Evolutionary conservation across 2,888 invertebrate genomes (phyloP).

Genomic region (Aromia moschata): DNA sequence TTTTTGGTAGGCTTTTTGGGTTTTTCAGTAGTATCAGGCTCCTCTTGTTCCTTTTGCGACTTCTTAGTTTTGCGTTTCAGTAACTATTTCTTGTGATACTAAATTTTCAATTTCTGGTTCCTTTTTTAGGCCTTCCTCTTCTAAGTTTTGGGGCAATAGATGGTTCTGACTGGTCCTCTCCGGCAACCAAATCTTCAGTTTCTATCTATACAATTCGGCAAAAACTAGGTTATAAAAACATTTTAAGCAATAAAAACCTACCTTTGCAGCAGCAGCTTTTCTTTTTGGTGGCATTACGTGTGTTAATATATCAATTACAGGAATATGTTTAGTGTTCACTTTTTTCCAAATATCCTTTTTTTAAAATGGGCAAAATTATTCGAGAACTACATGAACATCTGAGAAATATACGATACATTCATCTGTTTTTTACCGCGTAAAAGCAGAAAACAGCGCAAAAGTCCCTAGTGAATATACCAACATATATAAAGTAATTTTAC

Average conservation of each 20-base stretch:
- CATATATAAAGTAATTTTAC: too few relatives aligned
- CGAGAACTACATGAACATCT: neutral
- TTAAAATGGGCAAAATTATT: neutral
- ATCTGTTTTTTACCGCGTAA: conserved; percentile 20
- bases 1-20: conserved; percentile 4
- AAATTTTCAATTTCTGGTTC: neutral
- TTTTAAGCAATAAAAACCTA: neutral
- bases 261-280: conserved; percentile 22
- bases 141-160: conserved; percentile 10
- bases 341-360: neutral
- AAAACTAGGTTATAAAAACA: conserved; percentile 1
- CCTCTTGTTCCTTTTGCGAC: neutral
- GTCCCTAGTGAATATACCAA: too few relatives aligned
- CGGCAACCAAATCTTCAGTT: conserved; percentile 4
- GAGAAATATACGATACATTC: neutral
- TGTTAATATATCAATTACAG: neutral
- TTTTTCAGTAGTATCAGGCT: neutral
- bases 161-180: conserved; percentile 4
- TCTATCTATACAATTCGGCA: neutral
- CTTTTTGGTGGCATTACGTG: conserved; percentile 26
- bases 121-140: neutral
- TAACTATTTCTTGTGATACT: neutral
- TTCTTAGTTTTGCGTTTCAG: neutral
- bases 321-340: neutral
- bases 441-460: neutral